Conservation (phyloP, 2,797 vertebrate species). For the Chiroxiphia lanceolata region DNA sequence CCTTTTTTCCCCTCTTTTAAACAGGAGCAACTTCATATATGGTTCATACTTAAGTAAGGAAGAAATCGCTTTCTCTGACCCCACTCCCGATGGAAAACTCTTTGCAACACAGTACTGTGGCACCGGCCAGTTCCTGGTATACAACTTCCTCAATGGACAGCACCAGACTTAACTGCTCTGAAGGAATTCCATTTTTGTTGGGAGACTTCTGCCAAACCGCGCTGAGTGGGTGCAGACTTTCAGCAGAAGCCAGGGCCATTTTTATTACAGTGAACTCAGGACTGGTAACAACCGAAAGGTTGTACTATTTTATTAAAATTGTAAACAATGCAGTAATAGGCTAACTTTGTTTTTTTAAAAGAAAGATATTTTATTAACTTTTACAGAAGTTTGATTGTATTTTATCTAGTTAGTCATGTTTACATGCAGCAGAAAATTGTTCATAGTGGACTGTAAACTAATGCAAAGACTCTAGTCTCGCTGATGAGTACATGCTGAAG, state of each 20-base stretch:
- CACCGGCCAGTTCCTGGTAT: constrained; percentile 97
- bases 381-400: constrained; percentile 82
- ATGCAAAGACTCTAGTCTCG: constrained; percentile 75
- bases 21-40: constrained; percentile 97
- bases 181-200: not conserved
- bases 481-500: constrained; percentile 76
- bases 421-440: constrained; percentile 83
- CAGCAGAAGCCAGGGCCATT: constrained; percentile 77
- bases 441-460: constrained; percentile 83
- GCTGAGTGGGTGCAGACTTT: constrained; percentile 31
- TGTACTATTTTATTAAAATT: constrained; percentile 82
- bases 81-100: constrained; percentile 96
- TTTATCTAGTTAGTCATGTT: constrained; percentile 86
- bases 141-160: constrained; percentile 95
- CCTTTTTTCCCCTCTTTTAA: not conserved
- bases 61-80: constrained; percentile 99
- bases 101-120: constrained; percentile 96
- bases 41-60: constrained; percentile 97
- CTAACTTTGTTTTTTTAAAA: constrained; percentile 77
- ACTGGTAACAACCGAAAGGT: constrained; percentile 78
- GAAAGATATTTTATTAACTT: constrained; percentile 84
- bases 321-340: constrained; percentile 81
- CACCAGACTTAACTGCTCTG: constrained; percentile 52
- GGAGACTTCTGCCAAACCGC: constrained; percentile 53
- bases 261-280: constrained; percentile 80